Percentiles rank a stretch among this genome's conserved stretches.
phyloP scores from a whole-genome alignment of 2,797 vertebrate species.

The Danio kyathit region DNA sequence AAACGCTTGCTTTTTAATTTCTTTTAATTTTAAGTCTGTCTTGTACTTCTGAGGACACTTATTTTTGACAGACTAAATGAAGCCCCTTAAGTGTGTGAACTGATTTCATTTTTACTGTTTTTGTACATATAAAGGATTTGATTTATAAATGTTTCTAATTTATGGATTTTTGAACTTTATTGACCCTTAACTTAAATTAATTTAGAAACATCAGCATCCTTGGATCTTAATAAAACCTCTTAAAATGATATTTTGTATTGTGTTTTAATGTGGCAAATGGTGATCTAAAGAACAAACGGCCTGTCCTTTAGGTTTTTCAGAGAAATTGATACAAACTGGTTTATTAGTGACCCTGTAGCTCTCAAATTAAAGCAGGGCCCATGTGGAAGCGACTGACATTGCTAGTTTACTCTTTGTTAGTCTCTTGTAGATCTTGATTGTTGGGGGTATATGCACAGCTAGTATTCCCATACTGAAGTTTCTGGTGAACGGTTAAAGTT shows the following conservation, averaged over 20 bases:
- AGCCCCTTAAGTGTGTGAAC: background rate
- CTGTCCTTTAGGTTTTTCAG: too few relatives aligned
- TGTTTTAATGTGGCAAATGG: too few relatives aligned
- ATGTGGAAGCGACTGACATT: too few relatives aligned
- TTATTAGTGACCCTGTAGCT: too few relatives aligned
- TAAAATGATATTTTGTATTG: background rate
- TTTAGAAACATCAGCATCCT: background rate
- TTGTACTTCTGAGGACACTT: conserved; percentile 28
- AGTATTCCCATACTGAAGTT: too few relatives aligned
- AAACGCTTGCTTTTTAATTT: conserved; percentile 9
- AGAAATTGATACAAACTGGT: too few relatives aligned
- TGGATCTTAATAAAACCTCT: conserved; percentile 55
- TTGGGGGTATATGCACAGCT: too few relatives aligned
- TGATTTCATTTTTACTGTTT: conserved; percentile 33
- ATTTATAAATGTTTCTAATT: conserved; percentile 57
- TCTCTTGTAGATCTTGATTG: too few relatives aligned
- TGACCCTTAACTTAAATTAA: conserved; percentile 53
- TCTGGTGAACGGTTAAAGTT: too few relatives aligned
- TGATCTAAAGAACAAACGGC: too few relatives aligned
- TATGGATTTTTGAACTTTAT: conserved; percentile 53
- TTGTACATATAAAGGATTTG: conserved; percentile 32
- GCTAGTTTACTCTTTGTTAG: too few relatives aligned
- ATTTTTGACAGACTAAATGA: conserved; percentile 6
- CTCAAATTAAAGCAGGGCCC: too few relatives aligned
- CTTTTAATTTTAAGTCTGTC: conserved; percentile 38